Percentiles rank a stretch among this genome's conserved stretches.
These are phyloP conservation scores for Phyllotis vaccarum DNA, from an alignment of 2,797 vertebrate genomes.

Conservation along the genomic window DNA sequence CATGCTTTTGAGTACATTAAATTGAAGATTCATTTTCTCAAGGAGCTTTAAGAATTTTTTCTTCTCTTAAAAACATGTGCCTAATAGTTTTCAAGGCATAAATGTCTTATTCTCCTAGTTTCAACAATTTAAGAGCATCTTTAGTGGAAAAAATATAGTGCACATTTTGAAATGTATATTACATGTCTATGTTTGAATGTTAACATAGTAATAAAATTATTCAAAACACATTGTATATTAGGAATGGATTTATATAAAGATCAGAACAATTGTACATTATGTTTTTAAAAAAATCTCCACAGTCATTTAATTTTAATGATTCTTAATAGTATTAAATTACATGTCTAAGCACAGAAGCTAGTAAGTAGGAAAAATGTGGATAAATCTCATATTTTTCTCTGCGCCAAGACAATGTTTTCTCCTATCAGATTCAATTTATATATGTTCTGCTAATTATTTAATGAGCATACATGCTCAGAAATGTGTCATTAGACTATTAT, in stretches of 20 bases:
- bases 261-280: constrained; percentile 65
- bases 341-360: constrained; percentile 37
- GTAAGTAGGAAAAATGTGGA: not conserved
- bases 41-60: not conserved
- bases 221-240: constrained; percentile 20
- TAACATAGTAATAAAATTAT: constrained; percentile 65
- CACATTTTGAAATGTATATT: constrained; percentile 54
- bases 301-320: constrained; percentile 69
- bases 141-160: constrained; percentile 60
- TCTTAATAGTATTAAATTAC: constrained; percentile 63
- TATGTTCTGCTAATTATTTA: not conserved
- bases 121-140: constrained; percentile 37
- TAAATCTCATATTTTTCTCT: constrained; percentile 14
- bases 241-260: constrained; percentile 65
- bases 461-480: not conserved
- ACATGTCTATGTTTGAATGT: constrained; percentile 58
- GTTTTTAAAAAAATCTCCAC: constrained; percentile 66
- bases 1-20: not conserved
- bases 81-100: constrained; percentile 3
- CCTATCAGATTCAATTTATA: not conserved
- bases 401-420: not conserved
- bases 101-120: constrained; percentile 11
- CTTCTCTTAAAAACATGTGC: constrained; percentile 10
- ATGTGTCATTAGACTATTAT: not conserved
- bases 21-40: constrained; percentile 17